Percentiles rank a stretch among this genome's conserved stretches.
These are phyloP conservation scores for Tachina lurida DNA, from an alignment of 2,888 invertebrate genomes.

Conservation along the genomic window DNA sequence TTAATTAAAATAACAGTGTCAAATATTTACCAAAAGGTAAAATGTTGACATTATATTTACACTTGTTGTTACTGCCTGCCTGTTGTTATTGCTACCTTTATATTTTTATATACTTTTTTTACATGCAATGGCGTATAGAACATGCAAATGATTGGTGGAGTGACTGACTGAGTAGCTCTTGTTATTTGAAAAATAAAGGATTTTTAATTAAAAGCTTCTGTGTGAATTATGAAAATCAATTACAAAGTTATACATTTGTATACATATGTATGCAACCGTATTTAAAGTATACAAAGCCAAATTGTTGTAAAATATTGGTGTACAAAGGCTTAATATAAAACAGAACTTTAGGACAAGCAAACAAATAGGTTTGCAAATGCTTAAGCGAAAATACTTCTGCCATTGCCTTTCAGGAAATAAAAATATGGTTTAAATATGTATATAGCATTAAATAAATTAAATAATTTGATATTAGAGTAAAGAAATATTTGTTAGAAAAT, in stretches of 20 bases:
- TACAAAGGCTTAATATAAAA: neutral
- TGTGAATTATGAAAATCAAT: slow-evolving; percentile 70
- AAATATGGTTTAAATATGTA: too few species aligned
- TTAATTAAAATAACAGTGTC: slow-evolving; percentile 71
- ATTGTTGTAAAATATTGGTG: neutral
- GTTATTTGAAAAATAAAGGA: slow-evolving; percentile 54
- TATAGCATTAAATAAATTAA: too few species aligned
- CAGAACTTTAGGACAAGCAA: neutral
- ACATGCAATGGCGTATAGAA: neutral
- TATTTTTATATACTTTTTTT: neutral
- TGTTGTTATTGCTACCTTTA: neutral
- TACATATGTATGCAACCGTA: neutral
- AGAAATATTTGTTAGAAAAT: too few species aligned
- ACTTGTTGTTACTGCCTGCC: slow-evolving; percentile 8
- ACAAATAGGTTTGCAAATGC: neutral
- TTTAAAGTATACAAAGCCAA: neutral
- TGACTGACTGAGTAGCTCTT: slow-evolving; percentile 46
- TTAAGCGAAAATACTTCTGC: neutral
- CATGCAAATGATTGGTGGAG: neutral
- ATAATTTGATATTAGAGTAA: too few species aligned
- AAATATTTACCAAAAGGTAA: slow-evolving; percentile 70
- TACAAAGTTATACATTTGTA: slow-evolving; percentile 40
- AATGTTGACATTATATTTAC: slow-evolving; percentile 59
- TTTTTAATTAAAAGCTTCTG: slow-evolving; percentile 69
- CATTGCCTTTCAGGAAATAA: neutral